Conservation (phyloP, 2,888 invertebrate species). For the Corythucha ciliata region DNA sequence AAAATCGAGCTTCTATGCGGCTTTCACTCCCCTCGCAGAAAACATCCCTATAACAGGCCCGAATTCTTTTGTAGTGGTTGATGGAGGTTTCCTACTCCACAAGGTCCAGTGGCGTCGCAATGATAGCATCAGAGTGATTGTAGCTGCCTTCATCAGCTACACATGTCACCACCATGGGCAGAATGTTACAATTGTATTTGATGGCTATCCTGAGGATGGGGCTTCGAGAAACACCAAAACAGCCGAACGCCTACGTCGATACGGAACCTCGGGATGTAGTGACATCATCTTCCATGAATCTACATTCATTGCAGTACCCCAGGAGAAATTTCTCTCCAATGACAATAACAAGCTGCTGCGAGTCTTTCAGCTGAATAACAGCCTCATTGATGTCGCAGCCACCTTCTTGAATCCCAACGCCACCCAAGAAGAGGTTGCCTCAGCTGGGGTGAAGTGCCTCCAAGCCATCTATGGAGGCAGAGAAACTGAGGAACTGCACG, state of each 20-base stretch:
- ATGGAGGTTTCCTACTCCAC: constrained; percentile 4
- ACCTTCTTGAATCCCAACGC: too few relatives aligned
- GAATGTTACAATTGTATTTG: constrained; percentile 17
- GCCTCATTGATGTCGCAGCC: too few relatives aligned
- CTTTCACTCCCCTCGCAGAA: constrained; percentile 18
- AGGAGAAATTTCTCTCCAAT: constrained; percentile 7
- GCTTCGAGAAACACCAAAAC: constrained; percentile 7
- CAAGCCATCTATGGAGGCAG: background rate
- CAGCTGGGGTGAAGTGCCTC: constrained; percentile 2
- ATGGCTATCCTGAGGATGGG: constrained; percentile 5
- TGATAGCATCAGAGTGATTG: too few relatives aligned
- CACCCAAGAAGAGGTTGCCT: constrained; percentile 6
- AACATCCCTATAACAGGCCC: too few relatives aligned
- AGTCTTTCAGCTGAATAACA: too few relatives aligned
- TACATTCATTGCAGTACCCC: background rate
- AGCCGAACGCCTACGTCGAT: constrained; percentile 2
- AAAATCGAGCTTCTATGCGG: constrained; percentile 27
- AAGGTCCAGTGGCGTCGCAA: constrained; percentile 27
- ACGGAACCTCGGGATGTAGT: background rate
- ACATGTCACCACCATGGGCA: constrained; percentile 32
- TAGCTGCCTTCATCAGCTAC: constrained; percentile 34
- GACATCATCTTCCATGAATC: background rate
- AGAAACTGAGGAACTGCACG: constrained; percentile 7
- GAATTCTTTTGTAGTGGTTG: constrained; percentile 12
- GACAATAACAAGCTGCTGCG: constrained; percentile 8